Conservation (phyloP, 2,888 invertebrate species). For the Drosophila eohydei region DNA sequence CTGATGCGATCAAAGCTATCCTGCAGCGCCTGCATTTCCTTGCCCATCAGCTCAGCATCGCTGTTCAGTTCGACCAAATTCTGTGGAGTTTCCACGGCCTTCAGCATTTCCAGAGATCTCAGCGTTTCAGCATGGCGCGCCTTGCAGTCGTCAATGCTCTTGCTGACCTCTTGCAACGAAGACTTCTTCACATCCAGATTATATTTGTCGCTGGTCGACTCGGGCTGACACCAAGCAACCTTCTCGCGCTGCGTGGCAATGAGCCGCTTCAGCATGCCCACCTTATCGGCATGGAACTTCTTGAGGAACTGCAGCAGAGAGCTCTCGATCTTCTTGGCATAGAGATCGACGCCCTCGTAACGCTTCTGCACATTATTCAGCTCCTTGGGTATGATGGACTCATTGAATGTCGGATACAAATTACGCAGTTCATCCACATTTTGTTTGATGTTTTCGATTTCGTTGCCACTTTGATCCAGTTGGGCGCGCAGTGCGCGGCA, state of each 20-base stretch:
- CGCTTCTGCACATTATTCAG: constrained; percentile 93
- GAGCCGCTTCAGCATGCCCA: constrained; percentile 92
- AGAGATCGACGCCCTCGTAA: constrained; percentile 90
- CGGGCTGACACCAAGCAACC: constrained; percentile 95
- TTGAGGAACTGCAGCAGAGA: constrained; percentile 92
- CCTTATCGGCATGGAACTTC: constrained; percentile 94
- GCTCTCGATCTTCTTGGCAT: constrained; percentile 93
- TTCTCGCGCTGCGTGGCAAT: constrained; percentile 94
- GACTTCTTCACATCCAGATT: constrained; percentile 96
- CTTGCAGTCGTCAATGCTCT: constrained; percentile 90
- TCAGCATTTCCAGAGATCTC: constrained; percentile 89
- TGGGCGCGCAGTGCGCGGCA: constrained; percentile 90
- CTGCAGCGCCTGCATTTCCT: constrained; percentile 90
- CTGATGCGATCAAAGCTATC: constrained; percentile 89
- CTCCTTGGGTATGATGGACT: constrained; percentile 92
- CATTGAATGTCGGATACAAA: constrained; percentile 91
- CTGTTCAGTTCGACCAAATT: constrained; percentile 88
- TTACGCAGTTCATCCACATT: constrained; percentile 90
- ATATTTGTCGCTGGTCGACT: constrained; percentile 94
- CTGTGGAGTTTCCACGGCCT: constrained; percentile 90
- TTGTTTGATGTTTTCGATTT: constrained; percentile 89
- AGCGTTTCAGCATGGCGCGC: constrained; percentile 88
- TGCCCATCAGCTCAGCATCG: constrained; percentile 89
- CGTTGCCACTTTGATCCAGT: constrained; percentile 88
- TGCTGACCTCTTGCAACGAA: constrained; percentile 91